Evolutionary conservation across 2,113 vertebrate genomes (phyloP).

Genomic region (Okapia johnstoni): DNA sequence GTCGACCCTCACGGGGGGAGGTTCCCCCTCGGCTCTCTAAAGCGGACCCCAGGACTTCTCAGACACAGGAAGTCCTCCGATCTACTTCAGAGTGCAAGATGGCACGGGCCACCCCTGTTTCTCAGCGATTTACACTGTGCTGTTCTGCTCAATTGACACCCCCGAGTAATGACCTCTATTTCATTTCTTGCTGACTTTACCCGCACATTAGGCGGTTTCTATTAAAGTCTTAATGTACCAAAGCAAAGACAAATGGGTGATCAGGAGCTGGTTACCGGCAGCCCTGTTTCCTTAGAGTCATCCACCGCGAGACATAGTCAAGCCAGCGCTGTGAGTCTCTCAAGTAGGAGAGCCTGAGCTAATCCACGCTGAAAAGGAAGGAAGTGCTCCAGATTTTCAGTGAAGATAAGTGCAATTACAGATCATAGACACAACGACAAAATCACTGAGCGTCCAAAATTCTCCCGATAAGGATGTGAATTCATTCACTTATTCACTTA

Average conservation of each 20-base stretch:
- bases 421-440: neutral
- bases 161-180: neutral
- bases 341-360: neutral
- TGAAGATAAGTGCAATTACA: neutral
- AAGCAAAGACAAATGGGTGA: neutral
- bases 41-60: neutral
- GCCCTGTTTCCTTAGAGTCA: neutral
- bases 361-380: neutral
- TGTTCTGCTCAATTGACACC: neutral
- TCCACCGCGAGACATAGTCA: neutral
- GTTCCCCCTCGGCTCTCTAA: neutral
- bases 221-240: neutral
- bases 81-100: neutral
- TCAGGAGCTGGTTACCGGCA: neutral
- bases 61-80: neutral
- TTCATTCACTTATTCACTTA: neutral
- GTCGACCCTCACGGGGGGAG: neutral
- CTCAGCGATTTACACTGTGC: neutral
- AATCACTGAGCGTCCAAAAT: neutral
- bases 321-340: neutral
- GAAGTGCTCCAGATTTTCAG: neutral
- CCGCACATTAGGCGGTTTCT: neutral
- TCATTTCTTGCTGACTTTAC: conserved; percentile 12
- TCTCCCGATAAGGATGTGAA: neutral
- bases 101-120: neutral